A percentile compares a stretch with the other conserved stretches of the same genome.
Evolutionary conservation across 2,888 invertebrate genomes (phyloP).

Genomic region (Meganola albula): DNA sequence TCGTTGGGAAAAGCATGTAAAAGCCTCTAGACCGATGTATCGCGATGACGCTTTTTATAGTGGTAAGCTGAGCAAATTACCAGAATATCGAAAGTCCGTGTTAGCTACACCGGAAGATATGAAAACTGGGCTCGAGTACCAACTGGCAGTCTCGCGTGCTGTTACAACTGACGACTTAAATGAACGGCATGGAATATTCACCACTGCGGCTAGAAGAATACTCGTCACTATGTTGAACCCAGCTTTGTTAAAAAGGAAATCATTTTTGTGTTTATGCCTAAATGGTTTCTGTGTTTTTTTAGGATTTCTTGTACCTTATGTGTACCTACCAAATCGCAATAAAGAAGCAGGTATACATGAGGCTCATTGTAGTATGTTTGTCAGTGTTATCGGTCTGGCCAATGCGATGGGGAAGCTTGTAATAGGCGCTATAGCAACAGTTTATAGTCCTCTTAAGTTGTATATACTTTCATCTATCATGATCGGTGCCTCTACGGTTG

Average conservation of each 20-base stretch:
- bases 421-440: constrained; percentile 47
- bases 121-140: constrained; percentile 67
- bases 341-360: constrained; percentile 41
- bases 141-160: constrained; percentile 63
- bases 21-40: constrained; percentile 61
- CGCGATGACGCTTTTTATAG: constrained; percentile 66
- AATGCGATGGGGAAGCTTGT: constrained; percentile 51
- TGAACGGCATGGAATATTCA: constrained; percentile 56
- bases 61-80: constrained; percentile 52
- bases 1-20: constrained; percentile 56
- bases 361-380: constrained; percentile 47
- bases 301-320: constrained; percentile 59
- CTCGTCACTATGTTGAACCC: constrained; percentile 69
- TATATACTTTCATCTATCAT: constrained; percentile 31
- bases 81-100: constrained; percentile 58
- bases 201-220: constrained; percentile 58
- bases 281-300: constrained; percentile 50
- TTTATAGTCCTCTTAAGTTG: constrained; percentile 44
- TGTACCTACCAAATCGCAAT: constrained; percentile 54
- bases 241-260: constrained; percentile 44
- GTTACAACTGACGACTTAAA: constrained; percentile 53
- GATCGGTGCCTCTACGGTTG: constrained; percentile 44
- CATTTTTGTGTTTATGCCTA: constrained; percentile 47
- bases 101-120: constrained; percentile 36
- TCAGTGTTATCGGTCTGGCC: constrained; percentile 55